Conservation (phyloP, 2,113 vertebrate species). For the Cyphomyrus discorhynchus region DNA sequence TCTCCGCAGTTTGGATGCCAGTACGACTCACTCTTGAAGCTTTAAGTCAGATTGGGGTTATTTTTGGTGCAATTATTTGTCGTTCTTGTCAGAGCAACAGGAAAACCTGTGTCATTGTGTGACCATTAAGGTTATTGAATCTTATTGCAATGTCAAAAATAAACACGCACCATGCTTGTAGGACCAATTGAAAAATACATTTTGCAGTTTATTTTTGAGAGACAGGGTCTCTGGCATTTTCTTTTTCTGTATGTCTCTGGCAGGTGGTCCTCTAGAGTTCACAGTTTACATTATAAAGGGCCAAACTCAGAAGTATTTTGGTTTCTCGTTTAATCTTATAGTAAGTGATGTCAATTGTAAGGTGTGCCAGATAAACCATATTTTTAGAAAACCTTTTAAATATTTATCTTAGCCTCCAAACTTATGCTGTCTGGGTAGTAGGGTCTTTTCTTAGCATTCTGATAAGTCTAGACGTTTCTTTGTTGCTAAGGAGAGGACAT, state of each 20-base stretch:
- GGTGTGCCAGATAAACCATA: neutral
- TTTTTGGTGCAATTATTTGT: conserved; percentile 7
- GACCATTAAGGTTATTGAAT: neutral
- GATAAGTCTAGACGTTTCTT: neutral
- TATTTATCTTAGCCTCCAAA: neutral
- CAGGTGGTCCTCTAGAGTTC: neutral
- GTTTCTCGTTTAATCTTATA: neutral
- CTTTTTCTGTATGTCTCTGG: neutral
- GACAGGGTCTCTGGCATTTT: neutral
- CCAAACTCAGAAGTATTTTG: neutral
- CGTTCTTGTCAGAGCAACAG: neutral
- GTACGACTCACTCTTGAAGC: neutral
- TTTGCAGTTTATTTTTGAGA: neutral
- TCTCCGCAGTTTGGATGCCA: neutral
- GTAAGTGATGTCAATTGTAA: neutral
- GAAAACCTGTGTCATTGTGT: neutral
- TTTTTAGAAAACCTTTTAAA: neutral
- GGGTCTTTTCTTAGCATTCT: neutral
- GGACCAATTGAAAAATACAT: neutral
- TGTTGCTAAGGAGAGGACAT: neutral
- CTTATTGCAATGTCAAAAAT: neutral
- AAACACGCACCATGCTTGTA: neutral
- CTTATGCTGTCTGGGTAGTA: neutral
- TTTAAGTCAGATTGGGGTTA: neutral
- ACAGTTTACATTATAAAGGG: neutral